These are phyloP conservation scores for Hemiscyllium ocellatum DNA, from an alignment of 2,113 vertebrate species.

Conservation along the genomic window DNA sequence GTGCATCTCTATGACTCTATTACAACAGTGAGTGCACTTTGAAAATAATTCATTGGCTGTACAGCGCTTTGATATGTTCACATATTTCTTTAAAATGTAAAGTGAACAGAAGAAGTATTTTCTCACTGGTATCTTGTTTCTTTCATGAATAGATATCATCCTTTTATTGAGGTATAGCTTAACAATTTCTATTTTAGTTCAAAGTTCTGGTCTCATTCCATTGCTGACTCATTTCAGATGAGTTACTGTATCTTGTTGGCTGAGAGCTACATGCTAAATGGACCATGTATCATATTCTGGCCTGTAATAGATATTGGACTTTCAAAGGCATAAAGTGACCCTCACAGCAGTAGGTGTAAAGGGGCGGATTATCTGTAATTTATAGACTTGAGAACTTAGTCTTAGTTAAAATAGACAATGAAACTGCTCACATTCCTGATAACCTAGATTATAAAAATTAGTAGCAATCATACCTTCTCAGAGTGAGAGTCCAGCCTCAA, in stretches of 20 bases:
- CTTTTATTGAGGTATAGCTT: not conserved
- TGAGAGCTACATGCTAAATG: constrained; percentile 23
- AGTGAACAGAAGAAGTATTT: not conserved
- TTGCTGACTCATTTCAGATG: constrained; percentile 12
- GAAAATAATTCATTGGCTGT: not conserved
- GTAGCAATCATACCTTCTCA: not conserved
- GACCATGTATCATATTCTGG: not conserved
- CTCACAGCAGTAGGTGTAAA: not conserved
- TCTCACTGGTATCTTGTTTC: not conserved
- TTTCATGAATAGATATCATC: not conserved
- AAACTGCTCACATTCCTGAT: not conserved
- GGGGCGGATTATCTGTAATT: not conserved
- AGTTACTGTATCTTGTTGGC: not conserved
- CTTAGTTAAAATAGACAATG: not conserved
- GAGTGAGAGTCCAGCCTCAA: not conserved
- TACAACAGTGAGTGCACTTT: not conserved
- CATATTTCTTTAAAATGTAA: not conserved
- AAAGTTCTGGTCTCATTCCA: not conserved
- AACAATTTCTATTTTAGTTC: not conserved
- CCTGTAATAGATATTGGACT: not conserved
- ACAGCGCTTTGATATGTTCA: not conserved
- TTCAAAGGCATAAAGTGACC: not conserved
- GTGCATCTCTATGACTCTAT: no score
- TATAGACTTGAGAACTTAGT: not conserved
- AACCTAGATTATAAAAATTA: not conserved